Conservation (phyloP, 2,888 invertebrate species). For the Bruchidius siliquastri region DNA sequence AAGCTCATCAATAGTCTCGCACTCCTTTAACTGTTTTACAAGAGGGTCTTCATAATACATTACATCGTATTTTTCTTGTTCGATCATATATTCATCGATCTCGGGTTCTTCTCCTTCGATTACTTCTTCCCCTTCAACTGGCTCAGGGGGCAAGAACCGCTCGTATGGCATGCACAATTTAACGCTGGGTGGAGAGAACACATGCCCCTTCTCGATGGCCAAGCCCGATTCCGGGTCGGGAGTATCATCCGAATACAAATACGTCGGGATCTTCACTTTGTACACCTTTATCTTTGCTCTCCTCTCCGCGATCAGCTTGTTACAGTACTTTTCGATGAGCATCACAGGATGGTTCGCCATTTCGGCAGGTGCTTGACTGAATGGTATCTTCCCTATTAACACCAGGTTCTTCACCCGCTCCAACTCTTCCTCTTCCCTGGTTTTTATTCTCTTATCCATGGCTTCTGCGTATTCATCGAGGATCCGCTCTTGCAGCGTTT, state of each 20-base stretch:
- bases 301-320: constrained; percentile 49
- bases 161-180: constrained; percentile 44
- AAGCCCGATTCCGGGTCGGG: constrained; percentile 43
- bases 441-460: constrained; percentile 59
- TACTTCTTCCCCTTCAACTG: constrained; percentile 40
- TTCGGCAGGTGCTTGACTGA: constrained; percentile 62
- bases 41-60: constrained; percentile 60
- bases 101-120: constrained; percentile 24
- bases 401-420: constrained; percentile 65
- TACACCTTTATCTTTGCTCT: constrained; percentile 48
- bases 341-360: constrained; percentile 65
- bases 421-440: constrained; percentile 59
- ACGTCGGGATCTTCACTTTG: constrained; percentile 41
- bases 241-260: constrained; percentile 44
- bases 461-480: constrained; percentile 60
- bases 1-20: constrained; percentile 49
- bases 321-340: constrained; percentile 55
- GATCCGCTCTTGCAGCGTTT: constrained; percentile 58
- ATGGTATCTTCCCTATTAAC: constrained; percentile 61
- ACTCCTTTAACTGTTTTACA: constrained; percentile 55
- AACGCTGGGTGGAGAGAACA: constrained; percentile 41
- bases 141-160: constrained; percentile 20
- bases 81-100: constrained; percentile 54
- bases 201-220: constrained; percentile 49
- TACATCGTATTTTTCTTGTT: constrained; percentile 55